phyloP scores from a whole-genome alignment of 1,140 invertebrate species.

The Drosophila triauraria region DNA sequence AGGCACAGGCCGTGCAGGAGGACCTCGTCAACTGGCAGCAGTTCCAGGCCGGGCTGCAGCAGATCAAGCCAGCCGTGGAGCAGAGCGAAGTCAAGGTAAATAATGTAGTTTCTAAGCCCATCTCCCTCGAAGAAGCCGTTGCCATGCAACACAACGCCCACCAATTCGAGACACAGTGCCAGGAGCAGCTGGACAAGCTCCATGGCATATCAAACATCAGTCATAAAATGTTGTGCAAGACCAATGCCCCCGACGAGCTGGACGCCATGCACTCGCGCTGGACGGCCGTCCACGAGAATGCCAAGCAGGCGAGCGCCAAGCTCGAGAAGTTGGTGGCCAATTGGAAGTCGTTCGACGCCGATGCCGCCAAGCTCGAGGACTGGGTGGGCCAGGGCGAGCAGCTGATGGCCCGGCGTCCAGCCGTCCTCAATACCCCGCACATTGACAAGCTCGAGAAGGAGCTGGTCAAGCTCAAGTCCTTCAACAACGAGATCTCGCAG shows the following conservation, averaged over 20 bases:
- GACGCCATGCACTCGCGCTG: constrained; percentile 92
- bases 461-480: constrained; percentile 90
- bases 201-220: constrained; percentile 90
- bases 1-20: constrained; percentile 90
- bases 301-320: constrained; percentile 90
- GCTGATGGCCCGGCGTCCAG: constrained; percentile 86
- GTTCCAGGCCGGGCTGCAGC: constrained; percentile 91
- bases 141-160: constrained; percentile 90
- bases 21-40: constrained; percentile 94
- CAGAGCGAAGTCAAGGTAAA: constrained; percentile 91
- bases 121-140: constrained; percentile 91
- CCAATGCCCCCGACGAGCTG: constrained; percentile 91
- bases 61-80: constrained; percentile 95
- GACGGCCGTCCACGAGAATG: constrained; percentile 90
- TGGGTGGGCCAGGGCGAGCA: constrained; percentile 91
- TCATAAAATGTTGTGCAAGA: constrained; percentile 90
- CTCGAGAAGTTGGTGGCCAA: constrained; percentile 91
- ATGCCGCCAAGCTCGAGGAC: constrained; percentile 89
- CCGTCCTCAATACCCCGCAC: constrained; percentile 88
- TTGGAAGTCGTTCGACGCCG: constrained; percentile 92
- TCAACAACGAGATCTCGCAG: constrained; percentile 92
- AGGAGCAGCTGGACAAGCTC: constrained; percentile 90
- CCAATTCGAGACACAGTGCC: constrained; percentile 91
- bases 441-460: constrained; percentile 90
- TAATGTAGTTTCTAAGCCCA: constrained; percentile 90